Evolutionary conservation across 2,888 invertebrate genomes (phyloP), one percentile per base, ranked within the genome.

Genomic region (Melanostoma scalare): DNA sequence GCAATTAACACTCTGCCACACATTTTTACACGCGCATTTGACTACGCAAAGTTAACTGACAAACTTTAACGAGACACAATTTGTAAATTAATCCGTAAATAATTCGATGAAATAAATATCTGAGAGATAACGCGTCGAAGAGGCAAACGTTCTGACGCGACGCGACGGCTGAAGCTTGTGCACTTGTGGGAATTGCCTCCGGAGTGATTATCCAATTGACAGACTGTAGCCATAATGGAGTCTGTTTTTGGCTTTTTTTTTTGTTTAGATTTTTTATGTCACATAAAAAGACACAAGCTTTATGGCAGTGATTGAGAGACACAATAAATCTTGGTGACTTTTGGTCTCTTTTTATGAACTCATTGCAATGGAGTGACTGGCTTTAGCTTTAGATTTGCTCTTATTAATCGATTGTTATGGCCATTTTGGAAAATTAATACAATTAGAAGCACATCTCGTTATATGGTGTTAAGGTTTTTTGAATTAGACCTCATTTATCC

Each of bases 41-140:
- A 61, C 35, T 36, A 33, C 10, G 46, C 2, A 3, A 31, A 63
- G 9, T 33, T 56, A 63, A 53, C 46, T 8, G 55, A 1, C 40
- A 36, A n/a, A 46, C 9, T 35, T 63, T 20, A 58, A 58, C 31
- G 61, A 61, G 40, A 55, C 68, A 58, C 63, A 82, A 73, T 77
- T 77, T 77, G 76, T 67, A 48, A 76, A 72, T 81, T 72, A 67
- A 63, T 76, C 50, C 67, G 9, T 56, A 68, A 56, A 77, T 77
- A 72, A 63, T 73, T 68, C 40, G 9, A 77, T 69, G 68, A 50
- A 61, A 36, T 52, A 61, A 60, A 31, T 10, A 48, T 55, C 38
- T 48, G 46, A 48, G 36, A 48, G 35, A 48, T 61, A 20, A 20
- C 48, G 48, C 35, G 35, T 61, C 33, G 36, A 30, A 48, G 5